Conservation (phyloP, 2,888 invertebrate genomes). For the Melanotus villosus region DNA sequence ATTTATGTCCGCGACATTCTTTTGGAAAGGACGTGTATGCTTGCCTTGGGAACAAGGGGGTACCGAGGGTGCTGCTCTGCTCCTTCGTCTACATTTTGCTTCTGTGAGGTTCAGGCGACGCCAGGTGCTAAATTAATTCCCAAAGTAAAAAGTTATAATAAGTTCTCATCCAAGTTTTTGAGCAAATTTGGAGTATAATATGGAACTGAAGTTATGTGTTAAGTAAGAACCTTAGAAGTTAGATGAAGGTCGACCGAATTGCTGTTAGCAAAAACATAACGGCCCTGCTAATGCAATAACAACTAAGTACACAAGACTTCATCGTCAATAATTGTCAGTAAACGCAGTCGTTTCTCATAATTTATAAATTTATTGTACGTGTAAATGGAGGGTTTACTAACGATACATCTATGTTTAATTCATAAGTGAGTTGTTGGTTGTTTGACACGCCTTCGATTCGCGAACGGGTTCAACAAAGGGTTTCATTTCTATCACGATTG, state of each 20-base stretch:
- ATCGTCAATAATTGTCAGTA: not conserved
- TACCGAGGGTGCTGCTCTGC: conserved; percentile 6
- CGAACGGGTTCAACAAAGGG: too few relatives aligned
- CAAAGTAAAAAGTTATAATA: conserved; percentile 33
- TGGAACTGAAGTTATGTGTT: conserved; percentile 11
- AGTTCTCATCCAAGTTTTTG: conserved; percentile 18
- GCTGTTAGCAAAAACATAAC: not conserved
- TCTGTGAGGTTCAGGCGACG: not conserved
- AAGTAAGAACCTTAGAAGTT: conserved; percentile 1
- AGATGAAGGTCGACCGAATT: not conserved
- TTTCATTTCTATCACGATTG: not conserved
- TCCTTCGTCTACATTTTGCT: conserved; percentile 5
- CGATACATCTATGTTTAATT: conserved; percentile 6
- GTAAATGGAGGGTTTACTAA: not conserved
- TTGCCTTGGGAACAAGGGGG: not conserved
- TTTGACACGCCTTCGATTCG: not conserved
- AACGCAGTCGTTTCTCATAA: not conserved
- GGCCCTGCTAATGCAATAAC: not conserved
- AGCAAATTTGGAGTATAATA: conserved; percentile 16
- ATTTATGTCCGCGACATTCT: conserved; percentile 37
- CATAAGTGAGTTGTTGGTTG: not conserved
- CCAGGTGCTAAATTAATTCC: conserved; percentile 34
- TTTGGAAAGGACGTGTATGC: conserved; percentile 26
- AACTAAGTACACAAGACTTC: not conserved
- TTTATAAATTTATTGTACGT: conserved; percentile 4